phyloP scores from a whole-genome alignment of 2,113 vertebrate species.

The Ammodramus savannarum region DNA sequence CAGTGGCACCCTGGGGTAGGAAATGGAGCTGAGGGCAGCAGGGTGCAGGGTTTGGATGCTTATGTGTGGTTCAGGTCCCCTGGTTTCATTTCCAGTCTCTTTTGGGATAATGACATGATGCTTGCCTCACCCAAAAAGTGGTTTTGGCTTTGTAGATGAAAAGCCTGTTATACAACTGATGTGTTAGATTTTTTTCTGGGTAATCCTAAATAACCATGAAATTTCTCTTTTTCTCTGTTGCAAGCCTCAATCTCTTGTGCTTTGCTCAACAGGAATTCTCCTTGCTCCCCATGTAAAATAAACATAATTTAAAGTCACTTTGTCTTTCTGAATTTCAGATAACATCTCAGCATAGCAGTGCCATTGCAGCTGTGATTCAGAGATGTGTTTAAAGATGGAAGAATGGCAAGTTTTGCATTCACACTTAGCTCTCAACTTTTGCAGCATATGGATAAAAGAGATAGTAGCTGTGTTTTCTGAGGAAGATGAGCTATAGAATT shows the following conservation, averaged over 20 bases:
- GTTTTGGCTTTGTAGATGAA: background rate
- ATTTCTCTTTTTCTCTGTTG: background rate
- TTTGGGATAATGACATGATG: background rate
- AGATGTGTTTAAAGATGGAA: background rate
- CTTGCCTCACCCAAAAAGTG: background rate
- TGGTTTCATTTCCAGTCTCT: background rate
- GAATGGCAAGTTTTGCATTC: background rate
- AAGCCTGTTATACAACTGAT: background rate
- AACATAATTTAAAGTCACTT: background rate
- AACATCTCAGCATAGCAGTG: background rate
- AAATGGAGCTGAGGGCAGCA: background rate
- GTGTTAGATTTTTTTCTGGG: background rate
- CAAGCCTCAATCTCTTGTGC: background rate
- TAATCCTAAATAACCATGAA: background rate
- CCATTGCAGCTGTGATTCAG: background rate
- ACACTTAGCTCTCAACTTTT: background rate
- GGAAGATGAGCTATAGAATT: background rate
- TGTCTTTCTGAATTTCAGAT: background rate
- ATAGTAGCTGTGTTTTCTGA: background rate
- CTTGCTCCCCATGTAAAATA: background rate
- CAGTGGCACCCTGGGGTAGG: accelerated
- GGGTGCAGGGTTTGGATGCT: too few relatives aligned
- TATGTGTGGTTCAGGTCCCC: accelerated
- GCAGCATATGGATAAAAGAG: background rate
- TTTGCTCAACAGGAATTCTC: background rate